A percentile compares a stretch with the other conserved stretches of the same genome.
Conservation (phyloP, 2,113 vertebrate species). For the Zapus hudsonius region DNA sequence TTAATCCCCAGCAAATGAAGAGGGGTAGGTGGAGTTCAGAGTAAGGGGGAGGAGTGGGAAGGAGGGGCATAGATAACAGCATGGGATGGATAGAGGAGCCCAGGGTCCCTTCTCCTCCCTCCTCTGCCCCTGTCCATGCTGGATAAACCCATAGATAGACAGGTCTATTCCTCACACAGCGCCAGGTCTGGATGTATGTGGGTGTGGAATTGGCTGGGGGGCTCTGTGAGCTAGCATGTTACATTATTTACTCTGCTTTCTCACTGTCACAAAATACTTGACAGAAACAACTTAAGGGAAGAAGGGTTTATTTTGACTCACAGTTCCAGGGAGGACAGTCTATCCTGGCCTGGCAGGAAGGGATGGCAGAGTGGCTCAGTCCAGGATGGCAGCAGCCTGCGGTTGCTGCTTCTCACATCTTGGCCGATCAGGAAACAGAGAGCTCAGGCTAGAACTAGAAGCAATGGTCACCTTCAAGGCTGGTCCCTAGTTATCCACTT, state of each 20-base stretch:
- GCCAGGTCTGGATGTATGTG: not conserved
- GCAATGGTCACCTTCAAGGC: not conserved
- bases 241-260: not conserved
- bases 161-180: not conserved
- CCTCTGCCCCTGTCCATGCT: rapidly evolving
- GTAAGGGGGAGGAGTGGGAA: no score
- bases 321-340: not conserved
- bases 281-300: not conserved
- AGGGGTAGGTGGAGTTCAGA: not conserved
- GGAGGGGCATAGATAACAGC: not conserved
- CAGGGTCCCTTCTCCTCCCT: not conserved
- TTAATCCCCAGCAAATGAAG: slow-evolving; percentile 63
- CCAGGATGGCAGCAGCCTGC: not conserved
- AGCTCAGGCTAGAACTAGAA: not conserved
- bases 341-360: not conserved
- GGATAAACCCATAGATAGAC: not conserved
- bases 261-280: not conserved
- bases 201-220: not conserved
- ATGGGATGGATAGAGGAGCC: not conserved
- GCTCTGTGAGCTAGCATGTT: not conserved
- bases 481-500: not conserved
- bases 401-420: not conserved
- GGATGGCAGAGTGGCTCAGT: no score
- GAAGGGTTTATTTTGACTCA: not conserved
- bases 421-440: not conserved